These are phyloP conservation scores for Embidobia sp. DNA, from an alignment of 2,888 invertebrate species.

Conservation along the genomic window DNA sequence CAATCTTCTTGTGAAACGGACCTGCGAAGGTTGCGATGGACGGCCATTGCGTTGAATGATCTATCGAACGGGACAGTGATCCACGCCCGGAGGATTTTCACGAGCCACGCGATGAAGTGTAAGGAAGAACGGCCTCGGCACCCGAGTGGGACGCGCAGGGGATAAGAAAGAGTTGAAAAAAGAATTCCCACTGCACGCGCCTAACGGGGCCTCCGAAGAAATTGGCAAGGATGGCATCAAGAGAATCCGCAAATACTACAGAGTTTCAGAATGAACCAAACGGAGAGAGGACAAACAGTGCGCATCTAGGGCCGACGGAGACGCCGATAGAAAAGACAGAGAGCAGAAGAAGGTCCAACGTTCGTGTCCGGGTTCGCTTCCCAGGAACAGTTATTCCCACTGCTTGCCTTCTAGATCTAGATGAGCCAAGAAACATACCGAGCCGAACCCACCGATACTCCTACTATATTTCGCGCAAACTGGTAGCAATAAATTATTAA, in stretches of 20 bases:
- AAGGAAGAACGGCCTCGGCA: too few relatives aligned
- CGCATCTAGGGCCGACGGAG: conserved; percentile 44
- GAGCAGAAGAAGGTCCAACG: conserved; percentile 47
- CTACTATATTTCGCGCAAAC: conserved; percentile 59
- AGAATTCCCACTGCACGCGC: conserved; percentile 66
- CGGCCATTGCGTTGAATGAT: conserved; percentile 60
- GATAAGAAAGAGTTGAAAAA: conserved; percentile 53
- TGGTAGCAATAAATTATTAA: conserved; percentile 76
- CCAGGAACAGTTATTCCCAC: conserved; percentile 67
- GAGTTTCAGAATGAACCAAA: conserved; percentile 64
- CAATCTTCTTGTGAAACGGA: conserved; percentile 58
- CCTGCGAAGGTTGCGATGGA: conserved; percentile 58
- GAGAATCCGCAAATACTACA: conserved; percentile 59
- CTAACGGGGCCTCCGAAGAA: conserved; percentile 66
- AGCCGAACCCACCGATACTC: conserved; percentile 55
- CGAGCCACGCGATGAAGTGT: conserved; percentile 62
- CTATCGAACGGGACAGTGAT: conserved; percentile 67
- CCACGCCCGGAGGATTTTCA: conserved; percentile 73
- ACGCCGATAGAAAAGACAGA: conserved; percentile 40
- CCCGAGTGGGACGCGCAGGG: conserved; percentile 17
- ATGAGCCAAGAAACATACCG: conserved; percentile 64
- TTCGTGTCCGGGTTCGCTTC: conserved; percentile 71
- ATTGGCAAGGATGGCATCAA: conserved; percentile 65
- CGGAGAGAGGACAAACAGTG: conserved; percentile 50
- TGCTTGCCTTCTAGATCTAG: conserved; percentile 68